A percentile compares a stretch with the other conserved stretches of the same genome.
phyloP scores from a whole-genome alignment of 2,113 vertebrate genomes.

The Atrichornis clamosus region DNA sequence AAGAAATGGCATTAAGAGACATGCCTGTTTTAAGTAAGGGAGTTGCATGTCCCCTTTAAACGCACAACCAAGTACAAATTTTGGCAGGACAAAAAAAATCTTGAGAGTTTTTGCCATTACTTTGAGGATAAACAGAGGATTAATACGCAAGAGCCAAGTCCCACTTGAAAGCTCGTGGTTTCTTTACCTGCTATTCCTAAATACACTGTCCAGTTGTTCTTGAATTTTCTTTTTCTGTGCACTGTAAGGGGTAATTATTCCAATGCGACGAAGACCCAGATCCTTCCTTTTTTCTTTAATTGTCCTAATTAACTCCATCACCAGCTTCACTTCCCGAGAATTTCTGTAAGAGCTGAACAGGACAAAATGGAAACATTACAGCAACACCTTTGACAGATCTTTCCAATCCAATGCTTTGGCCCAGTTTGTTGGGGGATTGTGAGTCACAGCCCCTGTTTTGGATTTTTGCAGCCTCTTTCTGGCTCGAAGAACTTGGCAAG shows the following conservation, averaged over 20 bases:
- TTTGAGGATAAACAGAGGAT: neutral
- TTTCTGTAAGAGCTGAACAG: constrained; percentile 80
- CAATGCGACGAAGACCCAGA: constrained; percentile 66
- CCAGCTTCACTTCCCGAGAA: constrained; percentile 80
- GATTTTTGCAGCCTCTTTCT: neutral
- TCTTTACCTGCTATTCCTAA: constrained; percentile 65
- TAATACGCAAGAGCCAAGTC: neutral
- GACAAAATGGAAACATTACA: neutral
- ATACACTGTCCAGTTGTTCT: constrained; percentile 66
- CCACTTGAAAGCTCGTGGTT: rapidly evolving
- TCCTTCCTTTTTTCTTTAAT: constrained; percentile 74
- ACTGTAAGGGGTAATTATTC: constrained; percentile 86
- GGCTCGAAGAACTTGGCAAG: neutral
- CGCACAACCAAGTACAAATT: neutral
- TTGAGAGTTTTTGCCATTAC: neutral
- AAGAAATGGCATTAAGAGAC: neutral
- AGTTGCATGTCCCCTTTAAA: neutral
- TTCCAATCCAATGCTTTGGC: neutral
- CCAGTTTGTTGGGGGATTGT: neutral
- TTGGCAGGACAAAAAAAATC: neutral
- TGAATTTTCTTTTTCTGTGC: constrained; percentile 82
- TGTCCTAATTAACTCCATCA: constrained; percentile 77
- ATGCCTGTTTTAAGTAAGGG: neutral
- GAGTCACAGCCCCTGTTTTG: neutral
- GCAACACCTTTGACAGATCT: neutral